Evolutionary conservation across 2,888 invertebrate species (phyloP), one percentile per base, ranked within the genome.

Genomic region (Marasmarcha lunaedactyla): DNA sequence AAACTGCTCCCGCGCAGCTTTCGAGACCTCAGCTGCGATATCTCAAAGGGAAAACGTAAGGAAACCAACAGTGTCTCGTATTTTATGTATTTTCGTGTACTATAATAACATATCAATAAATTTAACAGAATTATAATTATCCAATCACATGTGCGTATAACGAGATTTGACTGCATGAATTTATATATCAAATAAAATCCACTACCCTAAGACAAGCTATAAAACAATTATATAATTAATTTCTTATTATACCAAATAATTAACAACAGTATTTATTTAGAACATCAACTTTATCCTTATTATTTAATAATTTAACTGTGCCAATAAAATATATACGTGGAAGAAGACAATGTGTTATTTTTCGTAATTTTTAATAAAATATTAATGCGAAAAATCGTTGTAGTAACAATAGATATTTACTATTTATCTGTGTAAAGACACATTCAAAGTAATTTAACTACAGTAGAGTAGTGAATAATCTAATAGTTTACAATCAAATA

Each of bases 141-240:
- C 9, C 30, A 30, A 30, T 30, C 20, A 20, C 20, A 30, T 11
- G 30, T 30, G 30, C 30, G 84, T 84, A 85, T 88, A 88, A 88
- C 88, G 88, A 88, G 88, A 88, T 87, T 86, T 85, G 83, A 85
- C 85, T 85, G 86, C 84, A 84, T 78, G 79, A 83, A 79, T 61
- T 48, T 49, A 47, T 49, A 44, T 36, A 39, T 33, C 42, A 42
- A 46, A 48, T 49, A 51, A 45, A 42, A 50, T 52, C 47, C 46
- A 42, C 42, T 40, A 39, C 47, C 50, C 53, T 54, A 50, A 48
- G 40, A 49, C 49, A 55, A 56, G 30, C 30, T 7, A 30, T 20
- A 41, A 45, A 44, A 41, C 44, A 48, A 48, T 50, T 56, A 59
- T 53, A 57, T 55, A 57, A 51, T 52, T 5, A 25, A 30, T 30